Evolutionary conservation across 2,113 vertebrate species (phyloP).

Genomic region (Genyomyrus donnyi): DNA sequence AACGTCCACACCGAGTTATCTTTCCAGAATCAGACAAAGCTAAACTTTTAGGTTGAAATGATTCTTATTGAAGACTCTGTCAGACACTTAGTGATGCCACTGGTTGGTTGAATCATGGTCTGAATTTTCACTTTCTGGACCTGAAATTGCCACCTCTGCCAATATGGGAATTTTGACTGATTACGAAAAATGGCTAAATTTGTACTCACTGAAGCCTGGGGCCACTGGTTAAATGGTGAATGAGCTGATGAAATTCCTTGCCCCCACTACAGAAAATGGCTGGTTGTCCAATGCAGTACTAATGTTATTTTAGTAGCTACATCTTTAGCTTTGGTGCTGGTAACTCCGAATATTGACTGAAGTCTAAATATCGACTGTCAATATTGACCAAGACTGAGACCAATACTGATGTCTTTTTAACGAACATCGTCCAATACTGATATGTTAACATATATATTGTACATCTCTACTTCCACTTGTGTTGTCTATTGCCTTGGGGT

Average conservation of each 20-base stretch:
- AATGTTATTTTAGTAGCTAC: not conserved
- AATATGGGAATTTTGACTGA: not conserved
- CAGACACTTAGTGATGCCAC: not conserved
- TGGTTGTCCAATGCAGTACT: not conserved
- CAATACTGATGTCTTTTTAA: not conserved
- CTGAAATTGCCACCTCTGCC: too few species aligned
- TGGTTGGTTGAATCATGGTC: too few species aligned
- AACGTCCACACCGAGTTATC: not conserved
- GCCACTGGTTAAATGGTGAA: not conserved
- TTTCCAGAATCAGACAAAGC: not conserved
- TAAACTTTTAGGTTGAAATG: not conserved
- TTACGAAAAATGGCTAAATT: not conserved
- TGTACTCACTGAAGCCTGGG: not conserved
- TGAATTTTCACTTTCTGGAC: too few species aligned
- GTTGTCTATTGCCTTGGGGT: not conserved
- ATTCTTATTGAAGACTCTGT: not conserved
- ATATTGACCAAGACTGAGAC: not conserved
- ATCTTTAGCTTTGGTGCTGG: not conserved
- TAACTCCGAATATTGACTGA: not conserved
- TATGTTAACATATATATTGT: not conserved
- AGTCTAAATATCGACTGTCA: not conserved
- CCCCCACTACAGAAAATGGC: not conserved
- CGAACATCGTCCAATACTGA: not conserved
- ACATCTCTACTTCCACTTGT: not conserved
- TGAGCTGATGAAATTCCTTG: not conserved